Evolutionary conservation across 2,888 invertebrate genomes (phyloP).

Genomic region (Disparrhopalites patrizii): DNA sequence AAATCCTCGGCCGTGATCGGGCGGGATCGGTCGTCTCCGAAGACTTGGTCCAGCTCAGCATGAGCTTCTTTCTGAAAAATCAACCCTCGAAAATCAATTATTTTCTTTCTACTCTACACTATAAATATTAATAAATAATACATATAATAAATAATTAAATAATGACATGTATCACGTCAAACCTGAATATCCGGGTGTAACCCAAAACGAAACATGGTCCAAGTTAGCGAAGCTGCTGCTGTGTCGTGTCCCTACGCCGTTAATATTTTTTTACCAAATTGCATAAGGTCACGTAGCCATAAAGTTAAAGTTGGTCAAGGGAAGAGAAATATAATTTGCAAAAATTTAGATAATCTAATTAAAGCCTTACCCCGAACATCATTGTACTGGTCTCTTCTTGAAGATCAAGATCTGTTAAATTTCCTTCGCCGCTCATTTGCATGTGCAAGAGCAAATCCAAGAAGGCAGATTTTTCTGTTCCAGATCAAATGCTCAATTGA

Average conservation of each 20-base stretch:
- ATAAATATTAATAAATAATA: no score
- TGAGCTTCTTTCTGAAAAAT: constrained; percentile 51
- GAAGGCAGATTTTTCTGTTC: constrained; percentile 53
- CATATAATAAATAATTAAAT: no score
- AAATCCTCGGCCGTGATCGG: constrained; percentile 54
- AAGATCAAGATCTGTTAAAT: constrained; percentile 70
- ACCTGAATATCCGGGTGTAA: constrained; percentile 36
- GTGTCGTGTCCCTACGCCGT: constrained; percentile 39
- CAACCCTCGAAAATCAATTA: no score
- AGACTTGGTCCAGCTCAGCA: constrained; percentile 54
- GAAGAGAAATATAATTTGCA: no score
- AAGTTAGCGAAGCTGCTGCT: constrained; percentile 29
- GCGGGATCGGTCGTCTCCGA: constrained; percentile 52
- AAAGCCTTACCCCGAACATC: constrained; percentile 64
- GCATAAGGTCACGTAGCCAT: no score
- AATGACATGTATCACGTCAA: no score
- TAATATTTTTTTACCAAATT: no score
- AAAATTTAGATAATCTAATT: background rate
- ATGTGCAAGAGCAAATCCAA: constrained; percentile 59
- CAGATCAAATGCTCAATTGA: no score
- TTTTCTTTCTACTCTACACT: no score
- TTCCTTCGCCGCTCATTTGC: constrained; percentile 50
- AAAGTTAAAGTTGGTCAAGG: no score
- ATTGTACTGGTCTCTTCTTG: constrained; percentile 67
- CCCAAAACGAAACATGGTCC: constrained; percentile 34